A percentile compares a stretch with the other conserved stretches of the same genome.
Evolutionary conservation across 2,113 vertebrate species (phyloP).

Genomic region (Machaerirhynchus nigripectus): DNA sequence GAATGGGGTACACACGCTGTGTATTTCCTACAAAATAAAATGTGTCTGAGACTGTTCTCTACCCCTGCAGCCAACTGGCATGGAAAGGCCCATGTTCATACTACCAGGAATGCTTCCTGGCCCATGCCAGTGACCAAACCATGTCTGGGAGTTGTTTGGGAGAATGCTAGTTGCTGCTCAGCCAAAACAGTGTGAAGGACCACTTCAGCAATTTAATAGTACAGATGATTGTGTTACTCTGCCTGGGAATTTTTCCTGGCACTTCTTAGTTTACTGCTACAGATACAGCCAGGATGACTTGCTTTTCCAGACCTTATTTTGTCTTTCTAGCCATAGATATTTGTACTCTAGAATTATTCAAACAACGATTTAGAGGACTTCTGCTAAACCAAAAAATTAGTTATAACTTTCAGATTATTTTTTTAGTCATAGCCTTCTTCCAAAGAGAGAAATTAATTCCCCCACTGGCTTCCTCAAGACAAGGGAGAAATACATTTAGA

Average conservation of each 20-base stretch:
- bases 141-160: background rate
- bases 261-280: background rate
- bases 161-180: background rate
- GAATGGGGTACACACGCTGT: background rate
- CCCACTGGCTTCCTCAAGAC: background rate
- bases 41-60: background rate
- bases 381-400: background rate
- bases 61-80: background rate
- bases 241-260: constrained; percentile 40
- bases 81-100: background rate
- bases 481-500: background rate
- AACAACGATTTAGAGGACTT: background rate
- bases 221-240: constrained; percentile 3
- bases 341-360: background rate
- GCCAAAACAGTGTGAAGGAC: constrained; percentile 32
- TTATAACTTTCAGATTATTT: background rate
- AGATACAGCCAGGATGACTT: constrained; percentile 3
- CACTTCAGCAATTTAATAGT: constrained; percentile 10
- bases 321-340: background rate
- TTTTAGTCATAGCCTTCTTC: background rate
- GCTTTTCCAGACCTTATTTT: constrained; percentile 3
- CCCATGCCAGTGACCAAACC: background rate
- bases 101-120: constrained; percentile 7
- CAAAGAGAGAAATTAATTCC: background rate
- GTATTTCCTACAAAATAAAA: background rate